phyloP scores from a whole-genome alignment of 2,888 invertebrate species.

The Thysanoteuthis rhombus region DNA sequence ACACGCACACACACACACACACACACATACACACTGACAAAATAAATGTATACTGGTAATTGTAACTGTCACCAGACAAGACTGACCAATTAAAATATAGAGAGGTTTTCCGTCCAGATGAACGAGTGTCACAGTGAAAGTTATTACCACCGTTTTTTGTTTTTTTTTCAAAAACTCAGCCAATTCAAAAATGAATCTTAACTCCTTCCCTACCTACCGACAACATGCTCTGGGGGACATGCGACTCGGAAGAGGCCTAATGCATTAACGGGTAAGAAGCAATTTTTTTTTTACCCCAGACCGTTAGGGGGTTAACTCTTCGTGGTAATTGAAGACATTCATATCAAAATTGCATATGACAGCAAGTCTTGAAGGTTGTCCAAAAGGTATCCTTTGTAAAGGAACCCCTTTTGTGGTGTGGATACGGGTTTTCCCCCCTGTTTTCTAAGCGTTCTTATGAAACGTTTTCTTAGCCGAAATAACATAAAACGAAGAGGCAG shows the following conservation, averaged over 20 bases:
- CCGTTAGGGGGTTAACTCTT: background rate
- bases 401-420: no score
- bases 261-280: background rate
- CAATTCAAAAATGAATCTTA: background rate
- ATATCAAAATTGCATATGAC: background rate
- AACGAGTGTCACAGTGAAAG: background rate
- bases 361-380: background rate
- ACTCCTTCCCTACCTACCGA: background rate
- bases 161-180: background rate
- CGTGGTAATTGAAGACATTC: background rate
- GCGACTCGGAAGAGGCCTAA: background rate
- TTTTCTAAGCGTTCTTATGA: no score
- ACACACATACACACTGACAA: background rate
- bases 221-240: background rate
- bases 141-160: background rate
- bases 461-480: no score
- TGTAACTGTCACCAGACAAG: background rate
- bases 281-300: no score
- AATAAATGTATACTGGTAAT: background rate
- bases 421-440: background rate
- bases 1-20: background rate
- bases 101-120: background rate
- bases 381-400: background rate
- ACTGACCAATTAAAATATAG: background rate
- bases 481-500: no score